Conservation (phyloP, 2,888 invertebrate genomes). For the Oscheius sp. region DNA sequence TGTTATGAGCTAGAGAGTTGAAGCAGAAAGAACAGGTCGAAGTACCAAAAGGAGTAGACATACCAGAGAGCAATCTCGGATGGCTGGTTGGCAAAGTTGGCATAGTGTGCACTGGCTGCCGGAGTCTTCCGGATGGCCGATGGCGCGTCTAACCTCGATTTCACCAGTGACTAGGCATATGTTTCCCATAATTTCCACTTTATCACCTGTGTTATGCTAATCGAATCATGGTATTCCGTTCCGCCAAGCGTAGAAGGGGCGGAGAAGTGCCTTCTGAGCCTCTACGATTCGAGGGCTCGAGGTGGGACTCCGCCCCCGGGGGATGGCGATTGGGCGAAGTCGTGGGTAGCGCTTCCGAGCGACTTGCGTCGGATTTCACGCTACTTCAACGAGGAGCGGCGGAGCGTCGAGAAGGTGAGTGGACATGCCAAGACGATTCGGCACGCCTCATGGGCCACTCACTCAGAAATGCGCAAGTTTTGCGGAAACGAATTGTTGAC, state of each 20-base stretch:
- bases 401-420: conserved; percentile 34
- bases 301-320: conserved; percentile 26
- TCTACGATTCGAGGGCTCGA: conserved; percentile 25
- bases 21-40: neutral
- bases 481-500: conserved; percentile 29
- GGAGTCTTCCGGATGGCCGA: conserved; percentile 34
- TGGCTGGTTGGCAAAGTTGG: conserved; percentile 18
- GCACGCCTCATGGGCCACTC: conserved; percentile 29
- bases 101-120: conserved; percentile 24
- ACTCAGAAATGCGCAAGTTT: conserved; percentile 28
- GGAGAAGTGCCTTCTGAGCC: conserved; percentile 12
- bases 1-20: no score
- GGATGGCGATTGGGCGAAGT: conserved; percentile 13
- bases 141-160: conserved; percentile 35
- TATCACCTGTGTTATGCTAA: conserved; percentile 33
- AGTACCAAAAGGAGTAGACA: no score
- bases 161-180: conserved; percentile 33
- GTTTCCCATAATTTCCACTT: conserved; percentile 33
- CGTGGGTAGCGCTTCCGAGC: conserved; percentile 25
- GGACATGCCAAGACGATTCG: conserved; percentile 26
- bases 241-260: conserved; percentile 15
- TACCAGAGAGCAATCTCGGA: neutral
- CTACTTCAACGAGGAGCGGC: conserved; percentile 29
- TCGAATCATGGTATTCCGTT: conserved; percentile 30
- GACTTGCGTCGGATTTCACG: conserved; percentile 32